A percentile compares a stretch with the other conserved stretches of the same genome.
phyloP scores from a whole-genome alignment of 2,113 vertebrate genomes.

The Planiliza haematocheilus region DNA sequence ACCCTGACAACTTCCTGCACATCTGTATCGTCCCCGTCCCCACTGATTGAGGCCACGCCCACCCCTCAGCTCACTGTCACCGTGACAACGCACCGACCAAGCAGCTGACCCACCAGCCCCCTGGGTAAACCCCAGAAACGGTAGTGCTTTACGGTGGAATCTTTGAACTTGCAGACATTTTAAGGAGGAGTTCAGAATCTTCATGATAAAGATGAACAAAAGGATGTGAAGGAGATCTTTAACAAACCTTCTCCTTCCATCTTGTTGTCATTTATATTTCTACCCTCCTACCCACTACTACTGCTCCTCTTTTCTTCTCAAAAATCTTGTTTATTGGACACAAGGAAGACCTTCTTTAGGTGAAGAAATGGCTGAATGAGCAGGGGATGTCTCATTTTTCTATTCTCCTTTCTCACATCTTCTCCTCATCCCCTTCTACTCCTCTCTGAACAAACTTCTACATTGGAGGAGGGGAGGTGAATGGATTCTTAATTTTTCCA shows the following conservation, averaged over 20 bases:
- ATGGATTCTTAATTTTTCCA: neutral
- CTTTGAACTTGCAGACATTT: slow-evolving; percentile 29
- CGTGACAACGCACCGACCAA: neutral
- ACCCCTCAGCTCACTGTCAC: neutral
- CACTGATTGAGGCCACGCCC: slow-evolving; percentile 86
- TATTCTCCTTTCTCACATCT: neutral
- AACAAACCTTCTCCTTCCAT: slow-evolving; percentile 19
- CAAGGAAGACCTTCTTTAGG: slow-evolving; percentile 2
- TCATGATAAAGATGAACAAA: neutral
- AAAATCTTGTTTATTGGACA: slow-evolving; percentile 1
- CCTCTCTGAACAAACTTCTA: slow-evolving; percentile 3
- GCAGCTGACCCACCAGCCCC: neutral
- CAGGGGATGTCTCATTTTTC: slow-evolving; percentile 18
- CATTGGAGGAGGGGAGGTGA: slow-evolving; percentile 9
- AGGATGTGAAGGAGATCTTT: slow-evolving; percentile 16
- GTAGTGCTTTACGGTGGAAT: neutral
- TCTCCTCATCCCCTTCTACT: slow-evolving; percentile 15
- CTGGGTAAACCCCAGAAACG: neutral
- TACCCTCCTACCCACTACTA: neutral
- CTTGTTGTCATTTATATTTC: slow-evolving; percentile 24
- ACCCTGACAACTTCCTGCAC: slow-evolving; percentile 99
- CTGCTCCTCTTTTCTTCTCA: neutral
- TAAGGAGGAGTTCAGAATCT: slow-evolving; percentile 9
- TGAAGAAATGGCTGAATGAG: slow-evolving; percentile 1
- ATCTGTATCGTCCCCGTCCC: slow-evolving; percentile 91